Base-by-base conservation (phyloP, 2,113 vertebrate genomes). In the Hyla sarda region DNA sequence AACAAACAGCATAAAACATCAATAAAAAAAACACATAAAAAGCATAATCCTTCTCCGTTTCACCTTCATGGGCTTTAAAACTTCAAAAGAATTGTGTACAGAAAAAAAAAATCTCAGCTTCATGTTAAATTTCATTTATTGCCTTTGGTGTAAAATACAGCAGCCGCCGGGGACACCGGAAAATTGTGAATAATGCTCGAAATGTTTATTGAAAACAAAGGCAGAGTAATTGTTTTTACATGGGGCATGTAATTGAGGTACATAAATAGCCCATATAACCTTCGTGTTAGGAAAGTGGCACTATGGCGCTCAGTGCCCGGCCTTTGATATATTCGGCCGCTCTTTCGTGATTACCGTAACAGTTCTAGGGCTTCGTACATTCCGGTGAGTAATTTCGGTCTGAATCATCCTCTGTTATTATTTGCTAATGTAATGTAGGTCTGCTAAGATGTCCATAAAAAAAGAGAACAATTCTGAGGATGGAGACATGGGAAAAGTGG, bases 201-300 rank as follows among this genome's bases (percentile, higher is more conserved):
- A 69, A 82, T 69, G 41, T 69, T 69, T 69, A 82, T 62, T 69
- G 60, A 50, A 82, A 89, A 88, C 60, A 79, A 62, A 91, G 87
- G 83, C 78, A 91, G 88, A 84, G 60, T 89, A 92, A 89, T 90
- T 69, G 88, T 91, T 89, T n/a, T 81, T 90, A 79, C 89, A 91
- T 89, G 87, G 75, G 88, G 87, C 76, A 90, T 84, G 73, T 92
- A 90, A 91, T 90, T 91, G 83, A 25, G 84, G 72, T 9, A 79
- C 89, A 87, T 89, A 81, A 30, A 88, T 89, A 88, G 62, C 89
- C 69, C 83, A 87, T 83, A 77, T 87, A 82, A 82, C 80, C 80
- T 71, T 37, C n/a, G 17, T 48, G 50, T 82, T 82, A 67, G 14
- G 0, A 28, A 71, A 23, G 25, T 25, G 45, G 58, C 41, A 50